Percentiles rank a stretch among this genome's conserved stretches.
These are phyloP conservation scores for Megastigmus dorsalis DNA, from an alignment of 2,888 invertebrate genomes.

Conservation along the genomic window DNA sequence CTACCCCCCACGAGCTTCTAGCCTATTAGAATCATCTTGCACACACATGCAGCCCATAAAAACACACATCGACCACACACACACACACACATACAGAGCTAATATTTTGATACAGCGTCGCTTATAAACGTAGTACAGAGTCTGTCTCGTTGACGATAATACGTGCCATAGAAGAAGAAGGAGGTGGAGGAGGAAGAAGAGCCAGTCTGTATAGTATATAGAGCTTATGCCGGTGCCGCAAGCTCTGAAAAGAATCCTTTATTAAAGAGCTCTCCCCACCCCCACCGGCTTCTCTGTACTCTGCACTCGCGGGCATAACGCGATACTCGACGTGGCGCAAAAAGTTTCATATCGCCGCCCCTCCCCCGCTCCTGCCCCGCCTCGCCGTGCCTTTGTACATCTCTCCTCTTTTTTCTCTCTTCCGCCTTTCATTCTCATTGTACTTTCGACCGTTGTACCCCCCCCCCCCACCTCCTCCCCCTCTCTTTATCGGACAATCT, in stretches of 20 bases:
- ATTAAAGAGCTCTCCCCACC: constrained; percentile 13
- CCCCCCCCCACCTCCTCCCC: not conserved
- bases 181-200: not conserved
- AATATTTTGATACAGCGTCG: constrained; percentile 16
- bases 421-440: not conserved
- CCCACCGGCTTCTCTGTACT: no score
- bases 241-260: constrained; percentile 10
- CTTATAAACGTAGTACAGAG: not conserved
- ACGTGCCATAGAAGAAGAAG: not conserved
- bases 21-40: not conserved
- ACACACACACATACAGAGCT: not conserved
- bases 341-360: constrained; percentile 36
- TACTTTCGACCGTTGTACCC: not conserved
- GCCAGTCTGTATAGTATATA: no score
- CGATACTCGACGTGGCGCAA: not conserved
- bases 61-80: not conserved
- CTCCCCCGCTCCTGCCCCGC: no score
- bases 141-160: not conserved
- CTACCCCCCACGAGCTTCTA: not conserved
- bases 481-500: not conserved
- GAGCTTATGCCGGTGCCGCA: not conserved
- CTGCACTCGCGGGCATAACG: not conserved
- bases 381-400: no score
- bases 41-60: not conserved
- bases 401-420: not conserved